Evolutionary conservation across 2,113 vertebrate species (phyloP), one percentile per base, ranked within the genome.

Genomic region (Platanista minor): DNA sequence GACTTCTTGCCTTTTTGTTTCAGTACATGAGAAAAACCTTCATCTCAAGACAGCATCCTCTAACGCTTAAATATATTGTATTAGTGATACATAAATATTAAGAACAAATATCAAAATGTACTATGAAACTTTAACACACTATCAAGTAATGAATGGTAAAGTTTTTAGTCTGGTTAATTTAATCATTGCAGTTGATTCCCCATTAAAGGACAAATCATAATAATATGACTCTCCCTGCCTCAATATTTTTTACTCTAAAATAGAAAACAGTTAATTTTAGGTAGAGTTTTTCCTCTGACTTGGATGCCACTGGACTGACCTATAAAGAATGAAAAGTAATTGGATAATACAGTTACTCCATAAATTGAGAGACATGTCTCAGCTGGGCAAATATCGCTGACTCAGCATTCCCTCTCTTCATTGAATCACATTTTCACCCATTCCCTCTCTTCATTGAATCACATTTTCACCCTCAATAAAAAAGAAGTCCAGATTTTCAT

Each of bases 301-400:
- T 97, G 46, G 77, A 74, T 81, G 43, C 66, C 97, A 62, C 8
- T 0, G 95, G 95, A 85, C 41, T 71, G 95, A 97, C 72, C 72
- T 85, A 39, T 92, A 98, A 97, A 89, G 87, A 97, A 97, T 95
- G 83, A 96, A 97, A 96, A 41, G 87, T 96, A 98, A 98, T 97
- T 98, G 87, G 62, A 96, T 96, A 98, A 98, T 91, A 72, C 52
- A 92, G 78, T 98, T 96, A 97, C 88, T 98, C 69, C 49, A 81
- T 96, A 98, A 97, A 96, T 85, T 94, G 91, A 96, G 71, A 97
- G 98, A 98, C 80, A 57, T 54, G 57, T 97, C 88, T 89, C 92
- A 95, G 86, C 67, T 66, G 62, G 0, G 1, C 39, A 97, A 97
- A 97, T 97, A 92, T 43, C 91, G 83, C 96, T 97, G 98, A 98